Evolutionary conservation across 2,797 vertebrate species (phyloP).

Genomic region (Eospalax fontanierii): DNA sequence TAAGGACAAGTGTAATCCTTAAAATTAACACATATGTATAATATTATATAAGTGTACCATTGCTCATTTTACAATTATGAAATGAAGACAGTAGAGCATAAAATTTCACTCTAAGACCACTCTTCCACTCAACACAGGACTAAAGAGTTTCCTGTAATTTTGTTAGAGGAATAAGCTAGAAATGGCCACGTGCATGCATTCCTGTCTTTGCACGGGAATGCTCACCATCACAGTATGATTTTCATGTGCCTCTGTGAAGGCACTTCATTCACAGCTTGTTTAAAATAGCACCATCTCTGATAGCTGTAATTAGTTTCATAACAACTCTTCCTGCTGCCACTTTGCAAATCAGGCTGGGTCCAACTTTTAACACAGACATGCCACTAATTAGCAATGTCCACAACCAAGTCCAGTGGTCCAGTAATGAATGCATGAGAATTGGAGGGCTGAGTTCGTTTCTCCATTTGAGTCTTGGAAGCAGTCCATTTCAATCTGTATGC

Average conservation of each 20-base stretch:
- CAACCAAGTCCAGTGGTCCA: conserved; percentile 62
- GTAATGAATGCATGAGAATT: conserved; percentile 74
- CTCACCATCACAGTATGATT: conserved; percentile 80
- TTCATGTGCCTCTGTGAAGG: conserved; percentile 80
- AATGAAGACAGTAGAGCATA: not conserved
- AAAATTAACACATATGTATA: not conserved
- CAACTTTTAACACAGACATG: conserved; percentile 76
- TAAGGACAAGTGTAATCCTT: not conserved
- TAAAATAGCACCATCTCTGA: conserved; percentile 87
- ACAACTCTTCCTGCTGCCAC: conserved; percentile 85
- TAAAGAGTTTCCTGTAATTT: not conserved
- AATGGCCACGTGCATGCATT: conserved; percentile 74
- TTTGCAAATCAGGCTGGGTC: conserved; percentile 75
- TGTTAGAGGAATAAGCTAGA: conserved; percentile 35
- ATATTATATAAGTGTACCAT: not conserved
- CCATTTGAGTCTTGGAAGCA: conserved; percentile 77
- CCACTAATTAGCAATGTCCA: conserved; percentile 83
- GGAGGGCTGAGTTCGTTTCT: conserved; percentile 77
- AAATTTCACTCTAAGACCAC: not conserved
- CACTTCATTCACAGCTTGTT: conserved; percentile 84
- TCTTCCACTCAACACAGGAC: not conserved
- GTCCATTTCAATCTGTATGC: conserved; percentile 79
- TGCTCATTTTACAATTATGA: not conserved
- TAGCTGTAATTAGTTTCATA: conserved; percentile 88
- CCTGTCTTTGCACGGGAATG: conserved; percentile 75